Evolutionary conservation across 2,888 invertebrate species (phyloP).

Genomic region (Lasioglossum lativentre): DNA sequence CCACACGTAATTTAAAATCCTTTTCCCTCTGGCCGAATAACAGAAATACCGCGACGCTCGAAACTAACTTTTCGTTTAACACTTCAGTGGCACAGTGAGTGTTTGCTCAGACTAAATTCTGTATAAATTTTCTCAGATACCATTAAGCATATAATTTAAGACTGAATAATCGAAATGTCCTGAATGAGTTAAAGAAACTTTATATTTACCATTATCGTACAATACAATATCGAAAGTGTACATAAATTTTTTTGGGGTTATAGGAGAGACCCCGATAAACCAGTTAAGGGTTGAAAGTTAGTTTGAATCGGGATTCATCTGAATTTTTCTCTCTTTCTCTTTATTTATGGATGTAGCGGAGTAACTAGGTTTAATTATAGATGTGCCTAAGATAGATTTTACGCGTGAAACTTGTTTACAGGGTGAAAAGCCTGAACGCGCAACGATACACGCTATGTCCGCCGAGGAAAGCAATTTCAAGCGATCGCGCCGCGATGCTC

Average conservation of each 20-base stretch:
- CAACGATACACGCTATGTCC: background rate
- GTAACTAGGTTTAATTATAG: conserved; percentile 1
- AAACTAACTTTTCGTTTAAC: background rate
- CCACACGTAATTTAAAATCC: conserved; percentile 19
- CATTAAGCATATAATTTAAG: too few relatives aligned
- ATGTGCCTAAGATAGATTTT: background rate
- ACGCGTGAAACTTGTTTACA: conserved; percentile 27
- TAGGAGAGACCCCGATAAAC: too few relatives aligned
- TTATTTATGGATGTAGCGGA: conserved; percentile 6
- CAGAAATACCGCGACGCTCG: background rate
- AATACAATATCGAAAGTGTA: too few relatives aligned
- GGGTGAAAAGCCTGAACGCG: conserved; percentile 4
- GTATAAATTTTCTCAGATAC: too few relatives aligned
- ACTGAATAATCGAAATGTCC: too few relatives aligned
- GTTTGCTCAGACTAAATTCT: too few relatives aligned
- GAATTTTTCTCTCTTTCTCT: background rate
- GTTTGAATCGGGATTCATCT: background rate
- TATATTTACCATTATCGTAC: too few relatives aligned
- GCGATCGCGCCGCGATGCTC: conserved; percentile 10
- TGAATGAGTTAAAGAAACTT: too few relatives aligned
- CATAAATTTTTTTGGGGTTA: too few relatives aligned
- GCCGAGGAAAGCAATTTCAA: conserved; percentile 8
- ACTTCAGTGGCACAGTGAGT: too few relatives aligned
- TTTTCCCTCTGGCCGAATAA: background rate
- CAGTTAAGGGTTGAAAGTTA: background rate